A percentile compares a stretch with the other conserved stretches of the same genome.
These are phyloP conservation scores for Dyspetes luteomarginatus DNA, from an alignment of 2,888 invertebrate genomes.

Conservation along the genomic window DNA sequence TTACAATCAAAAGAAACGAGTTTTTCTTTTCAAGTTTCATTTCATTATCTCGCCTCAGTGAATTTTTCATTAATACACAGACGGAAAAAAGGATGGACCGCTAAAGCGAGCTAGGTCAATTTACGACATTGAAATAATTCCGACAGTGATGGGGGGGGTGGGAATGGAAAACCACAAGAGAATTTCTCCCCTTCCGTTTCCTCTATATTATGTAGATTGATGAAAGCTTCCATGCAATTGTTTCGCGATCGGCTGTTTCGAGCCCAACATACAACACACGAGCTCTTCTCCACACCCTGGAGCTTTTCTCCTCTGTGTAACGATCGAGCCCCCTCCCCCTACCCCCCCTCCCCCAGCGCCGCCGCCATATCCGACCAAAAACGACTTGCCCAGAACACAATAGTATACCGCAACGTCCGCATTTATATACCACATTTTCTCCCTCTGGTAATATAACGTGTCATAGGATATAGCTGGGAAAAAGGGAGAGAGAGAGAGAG, in stretches of 20 bases:
- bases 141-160: not conserved
- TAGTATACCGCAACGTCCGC: conserved; percentile 18
- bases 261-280: conserved; percentile 7
- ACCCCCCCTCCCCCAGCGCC: not conserved
- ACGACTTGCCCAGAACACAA: conserved; percentile 36
- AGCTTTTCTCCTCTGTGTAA: too few relatives aligned
- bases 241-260: conserved; percentile 41
- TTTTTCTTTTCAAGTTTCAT: not conserved
- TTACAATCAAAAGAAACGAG: not conserved
- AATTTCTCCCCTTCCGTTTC: conserved; percentile 5
- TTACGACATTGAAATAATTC: conserved; percentile 22
- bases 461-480: conserved; percentile 16
- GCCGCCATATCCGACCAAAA: conserved; percentile 25
- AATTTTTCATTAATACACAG: not conserved
- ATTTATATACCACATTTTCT: conserved; percentile 3
- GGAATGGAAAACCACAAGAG: conserved; percentile 13
- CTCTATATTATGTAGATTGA: conserved; percentile 47
- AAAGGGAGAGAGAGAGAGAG: not conserved
- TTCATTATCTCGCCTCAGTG: not conserved
- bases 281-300: not conserved
- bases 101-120: not conserved
- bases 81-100: not conserved
- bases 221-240: conserved; percentile 37
- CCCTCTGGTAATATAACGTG: conserved; percentile 16
- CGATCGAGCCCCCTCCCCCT: not conserved